Evolutionary conservation across 1,140 invertebrate genomes (phyloP).

Genomic region (Mylabris phalerata): DNA sequence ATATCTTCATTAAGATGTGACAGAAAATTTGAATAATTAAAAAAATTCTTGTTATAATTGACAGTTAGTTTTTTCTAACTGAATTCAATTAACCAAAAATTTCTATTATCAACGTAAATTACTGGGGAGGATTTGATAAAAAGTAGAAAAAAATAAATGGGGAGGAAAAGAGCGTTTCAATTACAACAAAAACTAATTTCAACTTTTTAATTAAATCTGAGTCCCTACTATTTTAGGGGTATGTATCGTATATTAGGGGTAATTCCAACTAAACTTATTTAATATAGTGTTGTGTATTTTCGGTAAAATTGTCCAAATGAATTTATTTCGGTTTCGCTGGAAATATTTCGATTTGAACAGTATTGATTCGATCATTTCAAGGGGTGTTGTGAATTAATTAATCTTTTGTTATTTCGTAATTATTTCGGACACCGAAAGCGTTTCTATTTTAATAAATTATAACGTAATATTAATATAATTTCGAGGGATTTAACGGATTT

Average conservation of each 20-base stretch:
- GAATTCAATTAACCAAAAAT: slow-evolving; percentile 34
- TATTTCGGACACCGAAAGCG: too few species aligned
- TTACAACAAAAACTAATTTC: slow-evolving; percentile 44
- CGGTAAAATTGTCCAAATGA: slow-evolving; percentile 26
- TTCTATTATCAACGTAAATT: slow-evolving; percentile 32
- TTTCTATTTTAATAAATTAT: too few species aligned
- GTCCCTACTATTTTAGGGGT: slow-evolving; percentile 8
- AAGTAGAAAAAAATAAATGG: too few species aligned
- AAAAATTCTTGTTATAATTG: slow-evolving; percentile 5
- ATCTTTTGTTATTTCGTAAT: slow-evolving; percentile 31
- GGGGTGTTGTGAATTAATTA: slow-evolving; percentile 16
- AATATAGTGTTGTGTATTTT: slow-evolving; percentile 23
- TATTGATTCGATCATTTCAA: too few species aligned
- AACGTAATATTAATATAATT: too few species aligned
- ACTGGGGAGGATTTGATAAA: too few species aligned
- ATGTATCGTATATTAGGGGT: slow-evolving; percentile 31
- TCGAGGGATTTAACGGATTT: too few species aligned
- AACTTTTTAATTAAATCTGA: slow-evolving; percentile 44
- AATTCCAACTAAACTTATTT: slow-evolving; percentile 38
- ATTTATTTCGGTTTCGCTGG: too few species aligned
- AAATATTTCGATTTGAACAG: too few species aligned
- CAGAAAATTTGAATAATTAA: not conserved
- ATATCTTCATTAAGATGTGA: too few species aligned
- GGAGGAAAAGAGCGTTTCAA: slow-evolving; percentile 18
- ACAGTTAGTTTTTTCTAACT: slow-evolving; percentile 18